A percentile compares a stretch with the other conserved stretches of the same genome.
phyloP scores from a whole-genome alignment of 2,113 vertebrate species.

The Cyphomyrus discorhynchus region DNA sequence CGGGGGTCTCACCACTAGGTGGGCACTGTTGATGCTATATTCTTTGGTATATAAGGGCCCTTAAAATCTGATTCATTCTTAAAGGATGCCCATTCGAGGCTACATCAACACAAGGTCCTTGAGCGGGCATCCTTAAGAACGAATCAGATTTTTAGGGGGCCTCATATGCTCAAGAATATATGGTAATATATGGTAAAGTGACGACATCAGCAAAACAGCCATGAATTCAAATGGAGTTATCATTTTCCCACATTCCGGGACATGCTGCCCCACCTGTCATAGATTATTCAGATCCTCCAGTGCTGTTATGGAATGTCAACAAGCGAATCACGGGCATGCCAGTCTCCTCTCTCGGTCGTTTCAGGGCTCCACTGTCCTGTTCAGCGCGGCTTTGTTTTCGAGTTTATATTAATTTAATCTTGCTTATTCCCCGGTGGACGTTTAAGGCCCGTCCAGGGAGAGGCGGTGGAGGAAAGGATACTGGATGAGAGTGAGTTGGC shows the following conservation, averaged over 20 bases:
- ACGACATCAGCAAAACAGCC: neutral
- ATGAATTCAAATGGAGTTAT: neutral
- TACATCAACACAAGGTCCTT: too few relatives aligned
- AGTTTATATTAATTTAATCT: neutral
- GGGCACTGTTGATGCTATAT: neutral
- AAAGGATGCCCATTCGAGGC: neutral
- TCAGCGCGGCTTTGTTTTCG: neutral
- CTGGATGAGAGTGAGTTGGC: neutral
- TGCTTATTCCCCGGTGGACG: neutral
- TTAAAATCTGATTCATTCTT: neutral
- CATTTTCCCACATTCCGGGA: neutral
- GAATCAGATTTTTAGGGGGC: neutral
- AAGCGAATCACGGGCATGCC: neutral
- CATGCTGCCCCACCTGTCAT: neutral
- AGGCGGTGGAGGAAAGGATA: neutral
- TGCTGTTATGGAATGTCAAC: neutral
- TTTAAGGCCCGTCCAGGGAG: neutral
- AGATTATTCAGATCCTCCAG: neutral
- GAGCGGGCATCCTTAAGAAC: neutral
- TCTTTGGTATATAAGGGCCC: neutral
- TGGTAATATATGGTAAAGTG: neutral
- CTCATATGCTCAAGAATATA: neutral
- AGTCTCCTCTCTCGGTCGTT: neutral
- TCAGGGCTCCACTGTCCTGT: neutral
- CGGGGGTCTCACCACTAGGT: neutral